Percentiles rank a stretch among this genome's conserved stretches.
Conservation (phyloP, 2,113 vertebrate genomes). For the Tringa solitaria region DNA sequence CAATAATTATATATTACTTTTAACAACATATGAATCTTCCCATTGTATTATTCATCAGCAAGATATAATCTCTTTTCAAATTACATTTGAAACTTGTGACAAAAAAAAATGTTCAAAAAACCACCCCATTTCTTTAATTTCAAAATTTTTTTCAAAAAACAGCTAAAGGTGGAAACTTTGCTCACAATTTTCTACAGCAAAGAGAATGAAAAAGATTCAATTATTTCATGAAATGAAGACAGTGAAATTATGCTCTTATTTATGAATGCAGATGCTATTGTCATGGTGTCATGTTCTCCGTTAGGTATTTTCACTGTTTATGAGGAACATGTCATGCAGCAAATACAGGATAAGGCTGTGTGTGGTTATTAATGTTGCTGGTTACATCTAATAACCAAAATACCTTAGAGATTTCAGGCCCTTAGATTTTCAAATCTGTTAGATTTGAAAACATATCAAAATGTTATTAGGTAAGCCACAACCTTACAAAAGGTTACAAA, state of each 20-base stretch:
- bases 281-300: not conserved
- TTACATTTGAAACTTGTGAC: not conserved
- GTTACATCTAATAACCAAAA: not conserved
- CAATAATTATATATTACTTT: not conserved
- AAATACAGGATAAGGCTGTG: not conserved
- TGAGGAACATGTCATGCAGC: not conserved
- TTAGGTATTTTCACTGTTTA: not conserved
- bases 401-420: not conserved
- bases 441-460: not conserved
- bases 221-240: not conserved
- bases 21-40: fast-evolving
- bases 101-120: not conserved
- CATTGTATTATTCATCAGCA: not conserved
- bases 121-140: not conserved
- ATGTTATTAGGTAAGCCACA: not conserved
- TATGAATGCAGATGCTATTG: not conserved
- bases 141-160: not conserved
- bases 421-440: not conserved
- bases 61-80: not conserved
- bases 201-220: not conserved
- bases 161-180: not conserved
- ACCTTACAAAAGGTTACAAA: not conserved
- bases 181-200: not conserved
- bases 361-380: not conserved
- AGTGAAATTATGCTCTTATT: not conserved